A percentile compares a stretch with the other conserved stretches of the same genome.
Conservation (phyloP, 2,888 invertebrate genomes). For the Papilio gigon region DNA sequence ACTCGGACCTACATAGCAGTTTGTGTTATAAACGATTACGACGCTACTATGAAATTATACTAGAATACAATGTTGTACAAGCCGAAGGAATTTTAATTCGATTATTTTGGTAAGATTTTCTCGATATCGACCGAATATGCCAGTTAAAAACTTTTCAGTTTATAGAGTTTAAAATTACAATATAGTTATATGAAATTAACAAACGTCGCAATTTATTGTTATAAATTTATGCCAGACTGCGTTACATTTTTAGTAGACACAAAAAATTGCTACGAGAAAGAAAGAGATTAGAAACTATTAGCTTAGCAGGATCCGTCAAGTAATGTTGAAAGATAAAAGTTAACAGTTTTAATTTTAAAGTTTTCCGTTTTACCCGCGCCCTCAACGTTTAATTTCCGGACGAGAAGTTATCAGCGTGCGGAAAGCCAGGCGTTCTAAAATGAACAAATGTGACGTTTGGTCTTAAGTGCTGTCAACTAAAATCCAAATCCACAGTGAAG, state of each 20-base stretch:
- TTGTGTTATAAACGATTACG: constrained; percentile 49
- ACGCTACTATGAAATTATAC: constrained; percentile 47
- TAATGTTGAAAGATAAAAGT: constrained; percentile 60
- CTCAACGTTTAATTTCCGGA: constrained; percentile 77
- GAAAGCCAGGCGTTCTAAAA: constrained; percentile 63
- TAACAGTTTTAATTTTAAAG: constrained; percentile 75
- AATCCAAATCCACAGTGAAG: constrained; percentile 28
- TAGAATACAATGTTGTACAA: constrained; percentile 47
- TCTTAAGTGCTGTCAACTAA: constrained; percentile 53
- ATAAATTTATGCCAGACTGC: too few species aligned
- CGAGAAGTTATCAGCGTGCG: constrained; percentile 69
- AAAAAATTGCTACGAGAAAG: constrained; percentile 7
- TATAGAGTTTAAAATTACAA: not conserved
- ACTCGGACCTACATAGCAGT: constrained; percentile 51
- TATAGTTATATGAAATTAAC: not conserved
- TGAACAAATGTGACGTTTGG: constrained; percentile 49
- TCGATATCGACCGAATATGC: not conserved
- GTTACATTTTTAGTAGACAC: too few species aligned
- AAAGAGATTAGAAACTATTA: constrained; percentile 38
- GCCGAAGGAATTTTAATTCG: constrained; percentile 17
- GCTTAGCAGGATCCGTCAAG: constrained; percentile 64
- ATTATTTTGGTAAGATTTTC: constrained; percentile 2
- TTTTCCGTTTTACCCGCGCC: constrained; percentile 65
- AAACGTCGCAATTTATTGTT: not conserved
- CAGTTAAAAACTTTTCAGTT: constrained; percentile 23